These are phyloP conservation scores for Formica exsecta DNA, from an alignment of 1,140 invertebrate genomes.

Conservation along the genomic window DNA sequence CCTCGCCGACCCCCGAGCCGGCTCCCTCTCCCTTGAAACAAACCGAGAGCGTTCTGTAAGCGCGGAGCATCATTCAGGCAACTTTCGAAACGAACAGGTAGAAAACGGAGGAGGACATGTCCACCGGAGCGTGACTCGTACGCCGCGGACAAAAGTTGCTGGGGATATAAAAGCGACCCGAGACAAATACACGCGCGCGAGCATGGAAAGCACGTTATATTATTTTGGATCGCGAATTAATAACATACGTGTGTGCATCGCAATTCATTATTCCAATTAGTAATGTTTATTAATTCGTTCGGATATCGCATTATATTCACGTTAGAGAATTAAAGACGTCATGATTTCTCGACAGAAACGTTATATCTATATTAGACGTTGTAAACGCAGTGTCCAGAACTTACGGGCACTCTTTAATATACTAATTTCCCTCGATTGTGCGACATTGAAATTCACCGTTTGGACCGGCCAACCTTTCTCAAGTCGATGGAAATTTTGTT, in stretches of 20 bases:
- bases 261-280: conserved; percentile 53
- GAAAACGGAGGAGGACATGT: conserved; percentile 74
- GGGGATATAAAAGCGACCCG: conserved; percentile 69
- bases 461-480: conserved; percentile 24
- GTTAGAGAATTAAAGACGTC: not conserved
- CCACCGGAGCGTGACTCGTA: conserved; percentile 72
- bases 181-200: conserved; percentile 40
- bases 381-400: not conserved
- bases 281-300: conserved; percentile 53
- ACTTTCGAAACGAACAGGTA: conserved; percentile 77
- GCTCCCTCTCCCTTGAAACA: conserved; percentile 63
- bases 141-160: conserved; percentile 70
- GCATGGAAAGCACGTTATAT: conserved; percentile 51
- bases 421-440: conserved; percentile 68
- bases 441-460: conserved; percentile 26
- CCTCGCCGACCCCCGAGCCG: conserved; percentile 4
- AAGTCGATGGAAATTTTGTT: conserved; percentile 68
- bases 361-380: conserved; percentile 2
- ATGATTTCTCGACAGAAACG: not conserved
- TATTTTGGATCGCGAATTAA: conserved; percentile 62
- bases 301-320: conserved; percentile 1
- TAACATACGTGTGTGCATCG: conserved; percentile 1
- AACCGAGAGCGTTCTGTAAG: conserved; percentile 67
- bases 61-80: conserved; percentile 75
- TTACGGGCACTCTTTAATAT: conserved; percentile 17